Evolutionary conservation across 2,888 invertebrate species (phyloP).

Genomic region (Hanleya hanleyi): DNA sequence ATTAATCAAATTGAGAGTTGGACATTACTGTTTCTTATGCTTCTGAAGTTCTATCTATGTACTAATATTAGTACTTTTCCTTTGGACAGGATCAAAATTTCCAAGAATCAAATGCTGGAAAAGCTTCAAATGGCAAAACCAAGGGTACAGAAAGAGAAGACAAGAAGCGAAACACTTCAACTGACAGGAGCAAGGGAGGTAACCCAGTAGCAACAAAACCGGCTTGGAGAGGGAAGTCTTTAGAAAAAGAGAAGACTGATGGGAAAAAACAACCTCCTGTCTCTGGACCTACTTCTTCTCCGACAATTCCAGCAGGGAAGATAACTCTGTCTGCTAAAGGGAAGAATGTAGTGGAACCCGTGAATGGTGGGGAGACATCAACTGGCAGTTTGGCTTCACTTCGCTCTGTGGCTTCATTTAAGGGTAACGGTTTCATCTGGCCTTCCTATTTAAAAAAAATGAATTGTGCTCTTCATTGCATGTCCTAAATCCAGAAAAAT

Average conservation of each 20-base stretch:
- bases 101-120: neutral
- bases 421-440: neutral
- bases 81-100: neutral
- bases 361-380: conserved; percentile 6
- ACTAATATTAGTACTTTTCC: neutral
- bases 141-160: neutral
- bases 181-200: no score
- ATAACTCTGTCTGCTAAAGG: neutral
- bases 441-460: no score
- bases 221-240: neutral
- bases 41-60: neutral
- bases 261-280: no score
- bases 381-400: conserved; percentile 53
- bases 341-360: conserved; percentile 41
- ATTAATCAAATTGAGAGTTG: no score
- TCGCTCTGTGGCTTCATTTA: neutral
- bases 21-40: neutral
- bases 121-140: neutral
- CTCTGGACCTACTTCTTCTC: no score
- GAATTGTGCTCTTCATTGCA: no score
- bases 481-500: neutral
- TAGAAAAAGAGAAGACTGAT: no score
- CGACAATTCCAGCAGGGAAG: no score
- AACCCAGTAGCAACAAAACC: neutral
- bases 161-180: neutral